Conservation (phyloP, 2,888 invertebrate species). For the Salticus scenicus region DNA sequence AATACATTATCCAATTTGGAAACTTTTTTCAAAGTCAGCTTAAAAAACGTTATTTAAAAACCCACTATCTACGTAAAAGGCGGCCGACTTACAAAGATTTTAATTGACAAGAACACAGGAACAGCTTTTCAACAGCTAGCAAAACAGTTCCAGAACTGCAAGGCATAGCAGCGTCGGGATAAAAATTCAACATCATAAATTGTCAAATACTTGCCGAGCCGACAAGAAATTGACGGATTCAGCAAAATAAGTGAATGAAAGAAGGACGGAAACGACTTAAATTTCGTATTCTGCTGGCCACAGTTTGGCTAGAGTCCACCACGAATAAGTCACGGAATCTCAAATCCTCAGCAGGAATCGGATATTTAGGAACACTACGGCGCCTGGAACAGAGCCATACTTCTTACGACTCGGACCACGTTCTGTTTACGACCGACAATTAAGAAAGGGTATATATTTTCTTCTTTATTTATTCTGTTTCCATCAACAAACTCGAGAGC, state of each 20-base stretch:
- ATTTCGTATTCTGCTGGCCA: conserved; percentile 39
- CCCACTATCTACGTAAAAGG: too few species aligned
- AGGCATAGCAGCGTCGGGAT: conserved; percentile 30
- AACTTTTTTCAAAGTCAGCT: too few species aligned
- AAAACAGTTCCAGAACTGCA: conserved; percentile 19
- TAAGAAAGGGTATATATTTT: not conserved
- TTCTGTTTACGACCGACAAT: conserved; percentile 30
- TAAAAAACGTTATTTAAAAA: too few species aligned
- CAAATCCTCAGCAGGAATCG: conserved; percentile 60
- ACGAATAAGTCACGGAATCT: conserved; percentile 45
- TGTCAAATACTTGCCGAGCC: conserved; percentile 62
- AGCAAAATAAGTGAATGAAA: conserved; percentile 7
- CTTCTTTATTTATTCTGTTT: not conserved
- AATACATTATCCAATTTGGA: too few species aligned
- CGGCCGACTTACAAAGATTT: too few species aligned
- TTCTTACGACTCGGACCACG: conserved; percentile 54
- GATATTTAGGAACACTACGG: conserved; percentile 58
- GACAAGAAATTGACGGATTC: conserved; percentile 26
- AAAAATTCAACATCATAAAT: conserved; percentile 57
- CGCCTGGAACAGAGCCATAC: conserved; percentile 64
- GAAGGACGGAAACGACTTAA: conserved; percentile 6
- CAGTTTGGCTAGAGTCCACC: conserved; percentile 58
- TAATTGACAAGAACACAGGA: not conserved
- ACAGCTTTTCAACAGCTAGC: not conserved
- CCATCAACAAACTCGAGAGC: not conserved